Evolutionary conservation across 2,888 invertebrate species (phyloP), one percentile per base, ranked within the genome.

Genomic region (Ormia ochracea): DNA sequence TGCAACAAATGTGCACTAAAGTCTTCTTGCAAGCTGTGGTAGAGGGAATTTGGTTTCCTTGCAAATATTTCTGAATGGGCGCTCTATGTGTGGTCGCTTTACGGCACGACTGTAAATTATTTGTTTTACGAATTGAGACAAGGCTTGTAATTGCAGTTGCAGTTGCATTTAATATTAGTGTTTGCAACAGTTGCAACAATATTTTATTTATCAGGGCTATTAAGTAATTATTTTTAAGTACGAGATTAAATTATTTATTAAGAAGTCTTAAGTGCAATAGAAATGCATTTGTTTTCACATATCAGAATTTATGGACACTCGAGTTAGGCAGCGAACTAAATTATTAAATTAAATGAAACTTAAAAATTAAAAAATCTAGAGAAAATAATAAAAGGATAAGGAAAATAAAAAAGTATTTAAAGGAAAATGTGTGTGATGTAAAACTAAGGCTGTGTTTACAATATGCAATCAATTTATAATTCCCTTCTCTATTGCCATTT

Each of bases 51-150:
- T 38, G n/a, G 17, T 36, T 14, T 23, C 1, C 14, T 1, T 65
- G 50, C 36, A 0, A 26, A 23, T 26, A 12, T 61, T 7, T 58
- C 23, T 36, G 56, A 3, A n/a, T 56, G 36, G n/a, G n/a, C n/a
- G n/a, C n/a, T 7, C 14, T 21, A 1, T 38, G 14, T 68, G 43
- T 56, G 56, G 54, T 43, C 48, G 21, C 43, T 56, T 14, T 33
- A 31, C 54, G 43, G 56, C 54, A 56, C 33, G 69, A 45, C 45
- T 69, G 45, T 69, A 48, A 56, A 50, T 23, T 50, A 65, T 65
- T 50, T 50, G 50, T 50, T 50, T 26, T 17, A 36, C 2, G 38
- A 48, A 33, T 48, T 17, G 17, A 41, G 28, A 17, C 28, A 12
- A 23, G 33, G 45, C 10, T 56, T 54, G 31, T 21, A 14, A 23